Evolutionary conservation across 1,140 invertebrate species (phyloP).

Genomic region (Cotesia typhae): DNA sequence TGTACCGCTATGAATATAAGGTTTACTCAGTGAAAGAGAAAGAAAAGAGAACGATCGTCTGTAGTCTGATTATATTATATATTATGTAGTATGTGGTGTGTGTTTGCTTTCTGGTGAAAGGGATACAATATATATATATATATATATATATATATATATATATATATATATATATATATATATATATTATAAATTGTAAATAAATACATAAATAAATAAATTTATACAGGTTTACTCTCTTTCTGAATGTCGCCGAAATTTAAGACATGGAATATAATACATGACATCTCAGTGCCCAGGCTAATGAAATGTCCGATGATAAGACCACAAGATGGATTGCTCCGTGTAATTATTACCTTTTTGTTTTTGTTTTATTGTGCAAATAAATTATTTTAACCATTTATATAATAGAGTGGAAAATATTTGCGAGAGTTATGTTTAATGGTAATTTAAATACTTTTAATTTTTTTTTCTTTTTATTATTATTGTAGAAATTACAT

Average conservation of each 20-base stretch:
- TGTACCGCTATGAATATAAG: slow-evolving; percentile 27
- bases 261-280: too few species aligned
- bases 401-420: too few species aligned
- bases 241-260: slow-evolving; percentile 25
- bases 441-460: too few species aligned
- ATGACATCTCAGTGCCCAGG: neutral
- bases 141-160: neutral
- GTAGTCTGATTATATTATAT: too few species aligned
- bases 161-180: neutral
- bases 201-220: neutral
- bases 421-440: too few species aligned
- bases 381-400: too few species aligned
- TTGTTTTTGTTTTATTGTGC: too few species aligned
- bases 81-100: neutral
- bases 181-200: slow-evolving; percentile 1
- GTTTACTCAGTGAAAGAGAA: slow-evolving; percentile 10
- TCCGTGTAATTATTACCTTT: too few species aligned
- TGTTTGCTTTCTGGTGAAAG: slow-evolving; percentile 10
- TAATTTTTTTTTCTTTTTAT: too few species aligned
- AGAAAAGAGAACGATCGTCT: slow-evolving; percentile 17
- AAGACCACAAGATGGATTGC: neutral
- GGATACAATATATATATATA: neutral
- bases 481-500: too few species aligned
- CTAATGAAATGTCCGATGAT: slow-evolving; percentile 27
- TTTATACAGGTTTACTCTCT: neutral